Evolutionary conservation across 2,113 vertebrate genomes (phyloP).

Genomic region (Sus scrofa): DNA sequence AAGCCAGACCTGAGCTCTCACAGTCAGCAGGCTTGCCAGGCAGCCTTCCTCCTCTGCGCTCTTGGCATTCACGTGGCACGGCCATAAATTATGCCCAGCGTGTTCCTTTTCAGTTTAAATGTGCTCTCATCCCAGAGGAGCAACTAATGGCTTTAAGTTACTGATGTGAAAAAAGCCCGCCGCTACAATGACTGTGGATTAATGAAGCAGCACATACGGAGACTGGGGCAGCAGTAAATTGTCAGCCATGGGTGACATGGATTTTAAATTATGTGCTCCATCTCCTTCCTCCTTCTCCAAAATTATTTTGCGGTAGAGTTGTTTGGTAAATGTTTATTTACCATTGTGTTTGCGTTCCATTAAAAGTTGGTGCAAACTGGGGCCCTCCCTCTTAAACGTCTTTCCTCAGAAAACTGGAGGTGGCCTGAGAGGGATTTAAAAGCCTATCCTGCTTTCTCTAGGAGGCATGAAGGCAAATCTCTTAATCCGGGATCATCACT

Average conservation of each 20-base stretch:
- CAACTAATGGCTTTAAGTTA: conserved; percentile 86
- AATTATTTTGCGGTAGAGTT: conserved; percentile 72
- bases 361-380: conserved; percentile 63
- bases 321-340: conserved; percentile 79
- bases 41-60: conserved; percentile 46
- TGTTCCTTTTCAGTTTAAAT: conserved; percentile 85
- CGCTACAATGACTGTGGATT: conserved; percentile 78
- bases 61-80: conserved; percentile 63
- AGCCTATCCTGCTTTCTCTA: conserved; percentile 25
- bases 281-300: conserved; percentile 67
- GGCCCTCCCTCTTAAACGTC: neutral
- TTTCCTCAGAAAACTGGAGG: neutral
- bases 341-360: conserved; percentile 76
- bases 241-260: conserved; percentile 66
- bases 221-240: conserved; percentile 82
- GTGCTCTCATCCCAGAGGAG: conserved; percentile 83
- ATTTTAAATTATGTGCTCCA: conserved; percentile 78
- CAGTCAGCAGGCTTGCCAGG: neutral
- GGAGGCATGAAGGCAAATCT: conserved; percentile 47
- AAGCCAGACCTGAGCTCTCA: neutral
- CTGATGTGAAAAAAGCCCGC: conserved; percentile 84
- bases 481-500: neutral
- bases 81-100: conserved; percentile 82
- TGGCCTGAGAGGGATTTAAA: conserved; percentile 46
- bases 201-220: conserved; percentile 83